Percentiles rank a stretch among this genome's conserved stretches.
phyloP scores from a whole-genome alignment of 2,888 invertebrate genomes.

The Tuta absoluta region DNA sequence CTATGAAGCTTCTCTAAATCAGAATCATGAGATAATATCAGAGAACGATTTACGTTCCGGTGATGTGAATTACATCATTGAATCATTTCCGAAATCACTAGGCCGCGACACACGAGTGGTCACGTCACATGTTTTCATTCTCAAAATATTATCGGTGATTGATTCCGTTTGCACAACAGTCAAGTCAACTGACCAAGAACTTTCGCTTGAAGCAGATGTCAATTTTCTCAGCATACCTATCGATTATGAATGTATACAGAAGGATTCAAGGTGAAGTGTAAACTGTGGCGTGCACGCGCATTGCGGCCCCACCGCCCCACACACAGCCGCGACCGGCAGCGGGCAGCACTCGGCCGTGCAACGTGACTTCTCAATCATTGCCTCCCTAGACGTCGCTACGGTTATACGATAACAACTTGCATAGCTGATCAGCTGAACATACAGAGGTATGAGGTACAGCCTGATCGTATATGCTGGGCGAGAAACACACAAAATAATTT shows the following conservation, averaged over 20 bases:
- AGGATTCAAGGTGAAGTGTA: background rate
- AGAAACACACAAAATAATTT: background rate
- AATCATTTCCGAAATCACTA: background rate
- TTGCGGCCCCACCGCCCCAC: background rate
- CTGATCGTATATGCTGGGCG: background rate
- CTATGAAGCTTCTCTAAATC: background rate
- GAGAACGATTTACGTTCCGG: background rate
- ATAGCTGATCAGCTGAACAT: background rate
- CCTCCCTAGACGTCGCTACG: background rate
- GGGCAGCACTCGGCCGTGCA: background rate
- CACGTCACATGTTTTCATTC: background rate
- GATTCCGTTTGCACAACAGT: background rate
- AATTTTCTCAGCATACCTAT: background rate
- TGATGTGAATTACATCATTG: background rate
- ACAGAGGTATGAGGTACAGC: background rate
- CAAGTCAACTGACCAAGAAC: background rate
- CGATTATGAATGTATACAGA: background rate
- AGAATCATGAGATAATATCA: background rate
- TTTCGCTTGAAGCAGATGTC: background rate
- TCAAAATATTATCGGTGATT: background rate
- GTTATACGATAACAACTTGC: constrained; percentile 7
- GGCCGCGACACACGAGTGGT: background rate
- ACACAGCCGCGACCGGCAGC: background rate
- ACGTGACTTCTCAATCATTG: constrained; percentile 12
- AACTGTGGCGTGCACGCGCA: background rate